Conservation (phyloP, 2,797 vertebrate genomes). For the Salmo trutta region DNA sequence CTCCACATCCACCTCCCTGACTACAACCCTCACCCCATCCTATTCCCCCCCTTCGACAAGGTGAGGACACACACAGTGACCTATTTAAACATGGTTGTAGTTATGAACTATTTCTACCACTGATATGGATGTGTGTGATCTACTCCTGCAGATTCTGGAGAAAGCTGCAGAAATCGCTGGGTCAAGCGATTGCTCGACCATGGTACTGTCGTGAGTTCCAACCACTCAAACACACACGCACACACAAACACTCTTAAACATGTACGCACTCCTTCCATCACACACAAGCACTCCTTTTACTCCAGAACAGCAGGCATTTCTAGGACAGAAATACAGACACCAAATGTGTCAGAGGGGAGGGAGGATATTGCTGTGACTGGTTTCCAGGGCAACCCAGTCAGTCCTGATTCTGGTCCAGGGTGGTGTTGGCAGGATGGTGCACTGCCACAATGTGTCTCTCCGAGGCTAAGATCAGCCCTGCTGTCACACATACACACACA, state of each 20-base stretch:
- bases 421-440: not conserved
- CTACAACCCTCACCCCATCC: conserved; percentile 80
- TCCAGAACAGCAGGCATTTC: not conserved
- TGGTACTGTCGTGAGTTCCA: conserved; percentile 75
- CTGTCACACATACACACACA: not conserved
- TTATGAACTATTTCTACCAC: not conserved
- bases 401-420: not conserved
- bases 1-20: conserved; percentile 91
- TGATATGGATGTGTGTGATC: conserved; percentile 2
- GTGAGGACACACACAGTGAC: conserved; percentile 64
- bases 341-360: conserved; percentile 3
- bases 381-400: conserved; percentile 16
- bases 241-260: not conserved
- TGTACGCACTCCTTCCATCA: not conserved
- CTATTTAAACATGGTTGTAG: not conserved
- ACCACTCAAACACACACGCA: no score
- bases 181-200: conserved; percentile 81
- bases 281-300: not conserved
- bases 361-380: not conserved
- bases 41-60: conserved; percentile 97
- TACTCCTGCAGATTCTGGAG: conserved; percentile 87
- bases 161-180: conserved; percentile 92
- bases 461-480: not conserved
- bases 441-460: not conserved
- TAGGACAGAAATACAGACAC: not conserved